A percentile compares a stretch with the other conserved stretches of the same genome.
Conservation (phyloP, 2,888 invertebrate genomes). For the Scaeva pyrastri region DNA sequence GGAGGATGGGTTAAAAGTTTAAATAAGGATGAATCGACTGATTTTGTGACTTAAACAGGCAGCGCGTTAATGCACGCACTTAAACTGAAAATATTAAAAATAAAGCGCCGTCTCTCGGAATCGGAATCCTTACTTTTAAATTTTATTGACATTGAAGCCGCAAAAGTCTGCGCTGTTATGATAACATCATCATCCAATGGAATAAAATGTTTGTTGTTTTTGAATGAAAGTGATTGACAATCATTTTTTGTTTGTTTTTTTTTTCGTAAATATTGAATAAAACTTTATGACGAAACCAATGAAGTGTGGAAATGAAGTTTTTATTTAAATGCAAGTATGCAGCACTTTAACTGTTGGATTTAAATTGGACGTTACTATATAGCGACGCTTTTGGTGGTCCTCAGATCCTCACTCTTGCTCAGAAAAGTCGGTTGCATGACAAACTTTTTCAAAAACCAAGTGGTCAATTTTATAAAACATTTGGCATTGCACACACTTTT, state of each 20-base stretch:
- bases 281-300: too few species aligned
- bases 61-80: neutral
- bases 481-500: too few species aligned
- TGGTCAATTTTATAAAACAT: too few species aligned
- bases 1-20: conserved; percentile 5
- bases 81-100: conserved; percentile 18
- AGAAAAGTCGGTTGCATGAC: too few species aligned
- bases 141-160: neutral
- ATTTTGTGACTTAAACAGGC: conserved; percentile 6
- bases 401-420: too few species aligned
- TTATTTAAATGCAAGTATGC: too few species aligned
- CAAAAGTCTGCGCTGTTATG: neutral
- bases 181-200: neutral
- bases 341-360: too few species aligned
- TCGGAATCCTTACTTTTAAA: neutral
- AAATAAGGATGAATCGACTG: conserved; percentile 23
- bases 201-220: neutral
- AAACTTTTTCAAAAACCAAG: too few species aligned
- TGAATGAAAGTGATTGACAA: neutral
- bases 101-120: neutral
- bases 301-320: too few species aligned
- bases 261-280: too few species aligned
- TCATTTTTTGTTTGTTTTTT: neutral
- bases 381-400: too few species aligned
- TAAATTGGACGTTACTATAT: too few species aligned